Evolutionary conservation across 2,113 vertebrate species (phyloP), one percentile per base, ranked within the genome.

Genomic region (Proterorhinus semilunaris): DNA sequence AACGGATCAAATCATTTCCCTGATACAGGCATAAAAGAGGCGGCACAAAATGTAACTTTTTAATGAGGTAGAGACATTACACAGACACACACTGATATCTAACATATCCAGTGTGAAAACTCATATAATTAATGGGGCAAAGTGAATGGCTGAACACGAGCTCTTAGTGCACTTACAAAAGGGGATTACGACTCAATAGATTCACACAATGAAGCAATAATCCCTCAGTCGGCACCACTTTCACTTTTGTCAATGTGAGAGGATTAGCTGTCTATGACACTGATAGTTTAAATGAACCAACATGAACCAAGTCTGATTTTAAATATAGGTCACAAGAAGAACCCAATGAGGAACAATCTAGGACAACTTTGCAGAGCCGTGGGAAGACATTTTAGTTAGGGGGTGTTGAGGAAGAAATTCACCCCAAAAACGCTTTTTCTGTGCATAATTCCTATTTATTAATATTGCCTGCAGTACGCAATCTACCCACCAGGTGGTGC

Each of bases 201-300:
- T 45, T 15, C 65, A 27, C 13, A 67, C 43, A 59, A 46, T 21
- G 0, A 52, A 71, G 58, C 72, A 58, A 42, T 70, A 73, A 67
- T 61, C 58, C 64, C 27, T 47, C 10, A 53, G 55, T 65, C 1
- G 49, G 63, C 59, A 63, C 62, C 73, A 61, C 36, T 67, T 77
- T 57, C 36, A 46, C 64, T 72, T 75, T 47, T 64, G 54, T 72
- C 17, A 66, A 57, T 47, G 61, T 55, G 48, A 71, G 71, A 67
- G 69, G 78, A 58, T 10, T 13, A 54, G 71, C 44, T 45, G 55
- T 65, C 64, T 42, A 12, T 65, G 72, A 62, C 61, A 27, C 36
- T 48, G 67, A 83, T 74, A 83, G 76, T 75, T 80, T 70, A 66
- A 71, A 77, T 75, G 65, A 88, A 79, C 67, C 72, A 80, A 62